phyloP scores from a whole-genome alignment of 2,888 invertebrate species.

The Lysandra coridon region DNA sequence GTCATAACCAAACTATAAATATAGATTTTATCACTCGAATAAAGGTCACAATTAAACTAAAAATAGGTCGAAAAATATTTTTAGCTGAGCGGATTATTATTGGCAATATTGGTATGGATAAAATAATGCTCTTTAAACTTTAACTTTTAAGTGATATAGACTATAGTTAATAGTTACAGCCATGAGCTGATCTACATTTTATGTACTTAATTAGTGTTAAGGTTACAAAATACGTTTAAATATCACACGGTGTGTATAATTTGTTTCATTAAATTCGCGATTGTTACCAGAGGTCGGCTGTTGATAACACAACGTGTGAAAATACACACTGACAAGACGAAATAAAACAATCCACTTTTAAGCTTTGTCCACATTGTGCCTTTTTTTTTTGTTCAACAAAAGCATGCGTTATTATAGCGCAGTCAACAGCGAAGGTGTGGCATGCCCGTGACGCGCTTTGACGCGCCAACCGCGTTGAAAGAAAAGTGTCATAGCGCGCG shows the following conservation, averaged over 20 bases:
- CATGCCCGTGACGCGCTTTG: no score
- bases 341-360: neutral
- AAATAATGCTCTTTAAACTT: neutral
- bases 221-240: constrained; percentile 70
- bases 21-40: neutral
- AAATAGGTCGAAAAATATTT: neutral
- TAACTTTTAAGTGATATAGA: no score
- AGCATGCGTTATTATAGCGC: no score
- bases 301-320: constrained; percentile 78
- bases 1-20: neutral
- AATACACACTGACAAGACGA: constrained; percentile 60
- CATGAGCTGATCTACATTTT: constrained; percentile 34
- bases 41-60: no score
- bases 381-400: no score
- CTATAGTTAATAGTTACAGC: neutral
- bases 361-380: no score
- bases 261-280: constrained; percentile 73
- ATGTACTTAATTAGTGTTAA: constrained; percentile 53
- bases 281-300: constrained; percentile 78
- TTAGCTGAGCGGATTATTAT: no score
- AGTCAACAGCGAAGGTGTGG: no score
- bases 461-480: no score
- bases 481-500: no score
- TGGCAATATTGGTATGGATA: no score
- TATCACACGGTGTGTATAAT: constrained; percentile 72